Percentiles rank a stretch among this genome's conserved stretches.
phyloP scores from a whole-genome alignment of 2,113 vertebrate species.

The Xenopus borealis region DNA sequence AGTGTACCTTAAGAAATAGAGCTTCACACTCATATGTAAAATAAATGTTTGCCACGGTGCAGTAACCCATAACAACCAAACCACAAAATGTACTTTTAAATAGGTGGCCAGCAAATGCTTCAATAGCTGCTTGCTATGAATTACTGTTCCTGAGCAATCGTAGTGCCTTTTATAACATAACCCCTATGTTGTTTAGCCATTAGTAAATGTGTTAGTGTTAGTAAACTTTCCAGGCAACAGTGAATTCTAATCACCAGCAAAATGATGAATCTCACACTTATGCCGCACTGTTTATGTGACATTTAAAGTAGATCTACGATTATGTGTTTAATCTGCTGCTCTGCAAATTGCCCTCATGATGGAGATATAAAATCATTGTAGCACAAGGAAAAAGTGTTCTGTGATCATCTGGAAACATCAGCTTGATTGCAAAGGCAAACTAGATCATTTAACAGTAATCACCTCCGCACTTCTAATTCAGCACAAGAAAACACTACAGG shows the following conservation, averaged over 20 bases:
- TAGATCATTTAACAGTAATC: slow-evolving; percentile 41
- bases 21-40: no score
- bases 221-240: slow-evolving; percentile 8
- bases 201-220: background rate
- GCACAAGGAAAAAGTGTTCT: slow-evolving; percentile 17
- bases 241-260: slow-evolving; percentile 25
- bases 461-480: slow-evolving; percentile 31
- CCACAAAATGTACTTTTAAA: no score
- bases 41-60: no score
- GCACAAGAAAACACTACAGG: slow-evolving; percentile 25
- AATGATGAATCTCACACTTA: slow-evolving; percentile 26
- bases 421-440: slow-evolving; percentile 41
- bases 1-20: no score
- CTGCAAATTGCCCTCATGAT: slow-evolving; percentile 35
- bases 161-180: no score
- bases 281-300: slow-evolving; percentile 32
- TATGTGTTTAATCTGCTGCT: slow-evolving; percentile 33
- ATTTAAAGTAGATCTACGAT: slow-evolving; percentile 28
- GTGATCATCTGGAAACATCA: slow-evolving; percentile 35
- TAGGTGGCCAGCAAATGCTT: no score
- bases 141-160: no score
- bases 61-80: no score
- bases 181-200: no score
- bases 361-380: slow-evolving; percentile 33
- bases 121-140: no score